Conservation (phyloP, 2,797 vertebrate genomes). For the Pseudomugil tenellus region DNA sequence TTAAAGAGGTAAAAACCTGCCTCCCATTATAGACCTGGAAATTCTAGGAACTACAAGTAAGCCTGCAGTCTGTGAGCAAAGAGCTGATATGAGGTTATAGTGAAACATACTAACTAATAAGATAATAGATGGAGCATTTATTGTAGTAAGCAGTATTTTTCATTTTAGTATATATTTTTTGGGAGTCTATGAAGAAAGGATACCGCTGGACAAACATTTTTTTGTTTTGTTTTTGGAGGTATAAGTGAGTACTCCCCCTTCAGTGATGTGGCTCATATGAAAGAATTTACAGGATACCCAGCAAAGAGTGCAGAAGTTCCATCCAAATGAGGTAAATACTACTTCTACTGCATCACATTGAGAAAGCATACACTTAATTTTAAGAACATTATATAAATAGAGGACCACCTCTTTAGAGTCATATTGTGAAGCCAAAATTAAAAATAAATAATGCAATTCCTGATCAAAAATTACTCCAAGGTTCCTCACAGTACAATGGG, state of each 20-base stretch:
- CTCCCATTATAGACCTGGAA: neutral
- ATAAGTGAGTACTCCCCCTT: neutral
- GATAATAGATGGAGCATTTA: neutral
- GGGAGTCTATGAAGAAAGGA: neutral
- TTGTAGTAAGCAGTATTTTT: neutral
- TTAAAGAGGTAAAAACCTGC: neutral
- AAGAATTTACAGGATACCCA: neutral
- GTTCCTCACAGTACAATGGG: no score
- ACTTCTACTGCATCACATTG: neutral
- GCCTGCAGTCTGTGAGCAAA: neutral
- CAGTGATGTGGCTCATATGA: neutral
- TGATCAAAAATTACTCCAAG: no score
- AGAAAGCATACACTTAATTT: neutral
- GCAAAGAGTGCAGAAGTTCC: neutral
- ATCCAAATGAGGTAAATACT: neutral
- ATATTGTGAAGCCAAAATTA: neutral
- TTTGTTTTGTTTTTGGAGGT: neutral
- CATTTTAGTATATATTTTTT: neutral
- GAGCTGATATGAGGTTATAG: neutral
- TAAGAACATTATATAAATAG: neutral
- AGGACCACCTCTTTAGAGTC: neutral
- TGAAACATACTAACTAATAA: neutral
- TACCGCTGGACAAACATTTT: neutral
- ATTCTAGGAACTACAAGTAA: neutral
- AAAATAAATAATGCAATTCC: neutral